phyloP scores from a whole-genome alignment of 2,113 vertebrate genomes.

The Brachyhypopomus gauderio region DNA sequence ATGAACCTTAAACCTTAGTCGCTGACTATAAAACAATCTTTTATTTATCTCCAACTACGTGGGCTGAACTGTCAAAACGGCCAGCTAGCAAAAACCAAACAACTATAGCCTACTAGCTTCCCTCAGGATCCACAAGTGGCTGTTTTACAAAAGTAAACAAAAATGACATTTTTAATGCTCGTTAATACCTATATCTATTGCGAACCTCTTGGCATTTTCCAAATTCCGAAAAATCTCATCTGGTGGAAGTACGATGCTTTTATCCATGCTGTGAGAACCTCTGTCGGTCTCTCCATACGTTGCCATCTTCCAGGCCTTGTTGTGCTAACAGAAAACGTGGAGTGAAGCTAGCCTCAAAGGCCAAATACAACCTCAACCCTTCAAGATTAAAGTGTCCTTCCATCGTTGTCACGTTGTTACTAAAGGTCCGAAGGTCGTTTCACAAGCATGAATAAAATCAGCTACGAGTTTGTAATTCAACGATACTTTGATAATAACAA shows the following conservation, averaged over 20 bases:
- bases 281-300: slow-evolving; percentile 73
- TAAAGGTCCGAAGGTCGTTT: too few species aligned
- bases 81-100: slow-evolving; percentile 8
- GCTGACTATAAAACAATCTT: neutral
- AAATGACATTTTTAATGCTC: neutral
- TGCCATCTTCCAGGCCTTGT: slow-evolving; percentile 74
- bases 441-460: too few species aligned
- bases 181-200: slow-evolving; percentile 92
- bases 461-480: too few species aligned
- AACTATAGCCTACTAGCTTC: slow-evolving; percentile 1
- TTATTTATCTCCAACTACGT: neutral
- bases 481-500: too few species aligned
- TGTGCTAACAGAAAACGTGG: slow-evolving; percentile 24
- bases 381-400: neutral
- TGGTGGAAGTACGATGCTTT: slow-evolving; percentile 93
- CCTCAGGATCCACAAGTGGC: slow-evolving; percentile 37
- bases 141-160: neutral
- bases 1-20: neutral
- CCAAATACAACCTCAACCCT: neutral
- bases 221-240: slow-evolving; percentile 95
- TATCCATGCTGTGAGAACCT: slow-evolving; percentile 83
- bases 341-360: slow-evolving; percentile 7
- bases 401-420: too few species aligned
- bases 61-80: slow-evolving; percentile 39
- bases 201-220: slow-evolving; percentile 95